phyloP scores from a whole-genome alignment of 1,140 invertebrate genomes.

The Maniola jurtina region DNA sequence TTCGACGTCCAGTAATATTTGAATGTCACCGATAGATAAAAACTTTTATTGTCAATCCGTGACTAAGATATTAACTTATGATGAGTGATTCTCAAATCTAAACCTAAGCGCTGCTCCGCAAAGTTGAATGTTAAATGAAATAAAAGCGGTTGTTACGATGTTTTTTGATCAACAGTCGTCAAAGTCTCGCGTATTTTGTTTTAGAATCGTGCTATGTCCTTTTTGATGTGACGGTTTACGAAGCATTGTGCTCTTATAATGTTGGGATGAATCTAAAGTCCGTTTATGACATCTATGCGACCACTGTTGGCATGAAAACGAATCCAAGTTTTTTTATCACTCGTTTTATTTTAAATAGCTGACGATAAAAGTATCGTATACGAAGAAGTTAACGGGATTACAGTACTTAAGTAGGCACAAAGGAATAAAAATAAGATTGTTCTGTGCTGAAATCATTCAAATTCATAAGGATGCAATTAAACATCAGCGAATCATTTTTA shows the following conservation, averaged over 20 bases:
- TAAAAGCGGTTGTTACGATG: conserved; percentile 6
- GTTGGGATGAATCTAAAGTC: conserved; percentile 69
- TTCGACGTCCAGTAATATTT: conserved; percentile 40
- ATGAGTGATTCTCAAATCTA: conserved; percentile 20
- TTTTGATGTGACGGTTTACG: conserved; percentile 64
- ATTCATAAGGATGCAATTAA: not conserved
- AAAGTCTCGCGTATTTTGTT: conserved; percentile 62
- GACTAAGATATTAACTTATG: conserved; percentile 35
- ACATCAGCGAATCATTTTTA: too few relatives aligned
- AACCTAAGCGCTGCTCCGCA: conserved; percentile 16
- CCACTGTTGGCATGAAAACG: conserved; percentile 55
- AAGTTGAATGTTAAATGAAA: conserved; percentile 29
- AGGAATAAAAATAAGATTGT: not conserved
- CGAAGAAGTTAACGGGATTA: conserved; percentile 32
- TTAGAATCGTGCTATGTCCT: conserved; percentile 58
- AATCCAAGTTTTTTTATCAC: conserved; percentile 65
- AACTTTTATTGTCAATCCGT: conserved; percentile 49
- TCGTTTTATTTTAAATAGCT: conserved; percentile 59
- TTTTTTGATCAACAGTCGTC: conserved; percentile 26
- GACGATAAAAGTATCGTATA: conserved; percentile 44
- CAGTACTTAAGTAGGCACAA: not conserved
- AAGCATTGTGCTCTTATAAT: conserved; percentile 69
- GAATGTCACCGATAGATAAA: conserved; percentile 69
- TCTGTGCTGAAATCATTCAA: not conserved
- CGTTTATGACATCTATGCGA: conserved; percentile 69